Evolutionary conservation across 2,113 vertebrate genomes (phyloP).

Genomic region (Nerophis lumbriciformis): DNA sequence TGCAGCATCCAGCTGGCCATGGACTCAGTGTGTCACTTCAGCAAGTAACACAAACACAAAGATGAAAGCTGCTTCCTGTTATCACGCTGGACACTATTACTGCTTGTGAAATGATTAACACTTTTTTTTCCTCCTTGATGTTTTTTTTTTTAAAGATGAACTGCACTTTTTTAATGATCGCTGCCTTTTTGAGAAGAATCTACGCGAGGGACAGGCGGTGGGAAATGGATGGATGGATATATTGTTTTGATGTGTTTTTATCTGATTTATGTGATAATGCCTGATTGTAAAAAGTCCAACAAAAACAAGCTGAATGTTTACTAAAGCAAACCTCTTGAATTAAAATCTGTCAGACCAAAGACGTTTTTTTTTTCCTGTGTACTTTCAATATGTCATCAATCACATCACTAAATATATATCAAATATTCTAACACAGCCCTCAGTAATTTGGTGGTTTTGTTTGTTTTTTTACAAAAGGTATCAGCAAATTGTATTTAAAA

Average conservation of each 20-base stretch:
- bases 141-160: constrained; percentile 38
- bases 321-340: constrained; percentile 22
- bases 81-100: constrained; percentile 27
- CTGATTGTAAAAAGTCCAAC: too few relatives aligned
- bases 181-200: neutral
- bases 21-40: constrained; percentile 53
- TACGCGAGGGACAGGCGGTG: too few relatives aligned
- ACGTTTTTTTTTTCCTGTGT: neutral
- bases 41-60: constrained; percentile 18
- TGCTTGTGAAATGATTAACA: neutral
- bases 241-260: constrained; percentile 15
- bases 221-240: neutral
- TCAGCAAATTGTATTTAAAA: too few relatives aligned
- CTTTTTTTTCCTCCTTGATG: neutral
- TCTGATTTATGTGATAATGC: constrained; percentile 29
- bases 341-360: constrained; percentile 41
- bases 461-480: too few relatives aligned
- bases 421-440: too few relatives aligned
- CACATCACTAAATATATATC: too few relatives aligned
- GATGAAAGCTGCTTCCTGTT: neutral
- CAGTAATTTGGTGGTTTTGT: too few relatives aligned
- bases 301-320: constrained; percentile 15
- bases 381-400: too few relatives aligned
- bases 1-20: constrained; percentile 66
- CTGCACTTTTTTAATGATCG: constrained; percentile 43